phyloP scores from a whole-genome alignment of 2,888 invertebrate genomes.

The Lottia gigantea region DNA sequence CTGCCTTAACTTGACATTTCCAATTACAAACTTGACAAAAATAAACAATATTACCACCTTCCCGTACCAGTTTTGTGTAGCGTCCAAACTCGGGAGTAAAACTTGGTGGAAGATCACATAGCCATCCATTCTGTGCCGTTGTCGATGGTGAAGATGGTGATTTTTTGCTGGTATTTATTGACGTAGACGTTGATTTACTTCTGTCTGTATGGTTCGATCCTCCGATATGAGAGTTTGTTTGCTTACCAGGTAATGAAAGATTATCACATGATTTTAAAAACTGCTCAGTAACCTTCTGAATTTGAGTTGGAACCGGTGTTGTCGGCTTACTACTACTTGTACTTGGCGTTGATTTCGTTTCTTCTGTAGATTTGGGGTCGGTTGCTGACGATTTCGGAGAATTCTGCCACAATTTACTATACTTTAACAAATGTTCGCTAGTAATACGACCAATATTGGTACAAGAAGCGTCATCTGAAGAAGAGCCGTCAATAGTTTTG shows the following conservation, averaged over 20 bases:
- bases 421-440: slow-evolving; percentile 1
- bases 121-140: neutral
- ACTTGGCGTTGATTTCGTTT: neutral
- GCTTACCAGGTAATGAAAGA: neutral
- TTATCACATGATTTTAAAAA: slow-evolving; percentile 27
- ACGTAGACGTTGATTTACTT: neutral
- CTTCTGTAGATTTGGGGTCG: neutral
- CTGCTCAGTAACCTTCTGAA: slow-evolving; percentile 47
- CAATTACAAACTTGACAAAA: slow-evolving; percentile 59
- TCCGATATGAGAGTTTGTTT: neutral
- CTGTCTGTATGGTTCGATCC: neutral
- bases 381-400: slow-evolving; percentile 9
- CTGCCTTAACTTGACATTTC: slow-evolving; percentile 51
- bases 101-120: slow-evolving; percentile 22
- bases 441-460: neutral
- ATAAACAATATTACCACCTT: slow-evolving; percentile 56
- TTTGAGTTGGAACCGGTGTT: slow-evolving; percentile 23
- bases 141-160: slow-evolving; percentile 6
- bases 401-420: slow-evolving; percentile 3
- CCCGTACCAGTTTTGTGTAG: slow-evolving; percentile 52
- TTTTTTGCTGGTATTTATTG: neutral
- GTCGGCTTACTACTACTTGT: slow-evolving; percentile 4
- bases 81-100: slow-evolving; percentile 54
- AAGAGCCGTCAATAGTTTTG: neutral
- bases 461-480: neutral